These are phyloP conservation scores for Schizaphis graminum DNA, from an alignment of 2,888 invertebrate species.

Conservation along the genomic window DNA sequence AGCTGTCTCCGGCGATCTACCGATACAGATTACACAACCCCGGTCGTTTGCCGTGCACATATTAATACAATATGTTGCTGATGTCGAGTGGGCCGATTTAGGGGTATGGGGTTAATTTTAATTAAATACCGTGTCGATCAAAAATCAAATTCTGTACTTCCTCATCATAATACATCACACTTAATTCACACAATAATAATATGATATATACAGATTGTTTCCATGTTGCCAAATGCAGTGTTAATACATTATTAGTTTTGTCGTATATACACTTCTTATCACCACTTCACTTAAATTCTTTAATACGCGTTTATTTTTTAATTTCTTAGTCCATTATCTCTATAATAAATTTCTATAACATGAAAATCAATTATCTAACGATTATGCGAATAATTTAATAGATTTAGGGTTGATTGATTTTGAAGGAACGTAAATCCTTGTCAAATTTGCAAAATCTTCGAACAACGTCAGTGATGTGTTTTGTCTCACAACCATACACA, in stretches of 20 bases:
- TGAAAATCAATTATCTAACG: not conserved
- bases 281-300: not conserved
- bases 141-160: not conserved
- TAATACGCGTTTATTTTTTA: not conserved
- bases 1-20: not conserved
- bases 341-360: no score
- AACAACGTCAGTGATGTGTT: not conserved
- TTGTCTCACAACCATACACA: not conserved
- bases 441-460: not conserved
- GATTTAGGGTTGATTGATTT: not conserved
- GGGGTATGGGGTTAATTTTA: not conserved
- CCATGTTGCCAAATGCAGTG: not conserved
- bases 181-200: not conserved
- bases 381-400: not conserved
- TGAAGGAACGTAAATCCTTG: not conserved
- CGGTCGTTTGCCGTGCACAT: not conserved
- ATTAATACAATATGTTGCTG: not conserved
- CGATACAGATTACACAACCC: not conserved
- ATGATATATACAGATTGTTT: not conserved
- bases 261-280: not conserved
- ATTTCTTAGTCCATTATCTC: not conserved
- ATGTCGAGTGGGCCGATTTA: not conserved
- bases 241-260: not conserved
- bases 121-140: not conserved
- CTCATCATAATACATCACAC: not conserved